Conservation (phyloP, 2,888 invertebrate genomes). For the Dascillus cervinus region DNA sequence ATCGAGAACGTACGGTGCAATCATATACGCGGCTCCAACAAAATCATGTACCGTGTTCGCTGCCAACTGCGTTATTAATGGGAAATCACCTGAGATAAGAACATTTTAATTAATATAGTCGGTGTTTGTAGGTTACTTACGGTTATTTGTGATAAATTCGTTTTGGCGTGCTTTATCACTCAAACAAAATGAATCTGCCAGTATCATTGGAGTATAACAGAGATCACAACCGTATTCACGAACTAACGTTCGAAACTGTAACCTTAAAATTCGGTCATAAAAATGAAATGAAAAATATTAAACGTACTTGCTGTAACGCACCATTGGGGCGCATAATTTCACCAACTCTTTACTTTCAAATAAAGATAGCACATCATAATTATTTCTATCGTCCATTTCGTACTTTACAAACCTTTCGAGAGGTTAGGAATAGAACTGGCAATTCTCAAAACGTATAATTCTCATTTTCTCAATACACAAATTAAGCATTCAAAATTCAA, state of each 20-base stretch:
- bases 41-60: slow-evolving; percentile 78
- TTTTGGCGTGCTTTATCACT: slow-evolving; percentile 77
- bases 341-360: slow-evolving; percentile 58
- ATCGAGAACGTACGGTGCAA: slow-evolving; percentile 70
- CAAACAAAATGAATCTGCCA: slow-evolving; percentile 87
- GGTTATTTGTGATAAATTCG: slow-evolving; percentile 67
- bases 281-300: slow-evolving; percentile 2
- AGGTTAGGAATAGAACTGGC: too few species aligned
- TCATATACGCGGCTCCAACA: slow-evolving; percentile 74
- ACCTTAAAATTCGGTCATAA: slow-evolving; percentile 37
- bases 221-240: slow-evolving; percentile 79
- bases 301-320: slow-evolving; percentile 76
- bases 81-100: slow-evolving; percentile 59
- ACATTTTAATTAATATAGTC: slow-evolving; percentile 1
- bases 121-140: slow-evolving; percentile 27
- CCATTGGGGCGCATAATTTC: slow-evolving; percentile 92
- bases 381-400: too few species aligned
- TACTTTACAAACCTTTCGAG: too few species aligned
- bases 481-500: too few species aligned
- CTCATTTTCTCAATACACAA: too few species aligned
- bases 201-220: slow-evolving; percentile 94
- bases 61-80: slow-evolving; percentile 92
- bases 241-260: slow-evolving; percentile 70
- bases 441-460: too few species aligned
- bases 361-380: slow-evolving; percentile 51